These are phyloP conservation scores for Neocloeon triangulifer DNA, from an alignment of 1,140 invertebrate genomes.

Conservation along the genomic window DNA sequence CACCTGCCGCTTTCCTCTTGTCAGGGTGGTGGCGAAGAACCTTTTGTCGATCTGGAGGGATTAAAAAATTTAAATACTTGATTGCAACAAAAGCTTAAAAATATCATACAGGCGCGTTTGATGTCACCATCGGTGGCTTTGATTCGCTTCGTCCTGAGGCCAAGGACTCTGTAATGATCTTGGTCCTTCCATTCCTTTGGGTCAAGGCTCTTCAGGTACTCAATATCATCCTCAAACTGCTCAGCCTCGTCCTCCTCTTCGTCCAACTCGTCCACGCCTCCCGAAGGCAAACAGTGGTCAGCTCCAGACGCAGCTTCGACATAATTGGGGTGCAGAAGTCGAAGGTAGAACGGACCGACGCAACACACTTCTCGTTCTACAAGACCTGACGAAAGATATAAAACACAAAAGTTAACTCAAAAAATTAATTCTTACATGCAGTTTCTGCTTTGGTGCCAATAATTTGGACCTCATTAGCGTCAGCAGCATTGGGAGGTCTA, in stretches of 20 bases:
- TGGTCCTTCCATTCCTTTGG: conserved; percentile 96
- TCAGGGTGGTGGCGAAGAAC: conserved; percentile 95
- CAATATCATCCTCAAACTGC: conserved; percentile 47
- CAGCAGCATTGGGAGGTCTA: no score
- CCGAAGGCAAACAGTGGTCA: conserved; percentile 10
- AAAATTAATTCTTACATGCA: no score
- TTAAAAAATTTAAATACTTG: no score
- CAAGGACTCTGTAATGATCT: conserved; percentile 88
- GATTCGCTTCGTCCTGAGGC: conserved; percentile 53
- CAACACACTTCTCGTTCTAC: no score
- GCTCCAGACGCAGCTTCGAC: conserved; percentile 16
- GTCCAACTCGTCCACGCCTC: conserved; percentile 11
- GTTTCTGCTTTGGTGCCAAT: no score
- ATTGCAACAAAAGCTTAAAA: conserved; percentile 6
- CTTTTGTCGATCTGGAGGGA: conserved; percentile 58
- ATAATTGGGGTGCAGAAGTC: conserved; percentile 12
- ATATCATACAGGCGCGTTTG: conserved; percentile 61
- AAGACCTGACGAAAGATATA: no score
- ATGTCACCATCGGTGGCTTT: conserved; percentile 79
- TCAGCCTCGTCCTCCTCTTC: conserved; percentile 8
- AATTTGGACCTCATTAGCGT: no score
- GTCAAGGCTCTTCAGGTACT: conserved; percentile 68
- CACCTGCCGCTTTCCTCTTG: conserved; percentile 73
- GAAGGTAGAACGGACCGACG: conserved; percentile 11
- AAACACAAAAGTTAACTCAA: no score